Evolutionary conservation across 2,113 vertebrate genomes (phyloP).

Genomic region (Laterallus jamaicensis): DNA sequence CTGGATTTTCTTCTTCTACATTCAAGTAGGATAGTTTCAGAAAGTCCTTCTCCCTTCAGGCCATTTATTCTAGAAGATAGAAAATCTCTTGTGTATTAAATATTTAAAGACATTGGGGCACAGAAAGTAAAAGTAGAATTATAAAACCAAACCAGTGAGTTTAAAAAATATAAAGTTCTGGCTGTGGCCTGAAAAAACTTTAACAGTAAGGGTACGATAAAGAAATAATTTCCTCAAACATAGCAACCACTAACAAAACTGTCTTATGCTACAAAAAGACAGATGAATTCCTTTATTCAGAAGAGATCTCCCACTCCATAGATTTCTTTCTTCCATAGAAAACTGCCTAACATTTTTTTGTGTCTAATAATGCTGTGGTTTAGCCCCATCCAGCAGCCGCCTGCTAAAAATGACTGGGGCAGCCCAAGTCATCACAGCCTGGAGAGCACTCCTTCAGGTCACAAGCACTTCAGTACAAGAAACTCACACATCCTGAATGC

Average conservation of each 20-base stretch:
- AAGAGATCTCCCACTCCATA: neutral
- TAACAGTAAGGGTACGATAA: neutral
- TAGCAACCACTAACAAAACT: neutral
- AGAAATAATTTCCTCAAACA: neutral
- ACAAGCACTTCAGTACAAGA: neutral
- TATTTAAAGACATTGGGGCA: neutral
- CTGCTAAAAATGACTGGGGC: neutral
- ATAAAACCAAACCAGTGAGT: neutral
- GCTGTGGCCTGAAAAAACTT: neutral
- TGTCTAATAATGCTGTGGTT: neutral
- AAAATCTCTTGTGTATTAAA: neutral
- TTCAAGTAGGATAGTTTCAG: neutral
- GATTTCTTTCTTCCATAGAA: neutral
- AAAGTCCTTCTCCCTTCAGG: conserved; percentile 24
- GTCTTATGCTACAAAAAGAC: neutral
- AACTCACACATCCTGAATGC: neutral
- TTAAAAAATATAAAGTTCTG: neutral
- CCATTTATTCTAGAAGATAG: neutral
- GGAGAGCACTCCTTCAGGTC: neutral
- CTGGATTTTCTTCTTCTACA: neutral
- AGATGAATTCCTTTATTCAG: neutral
- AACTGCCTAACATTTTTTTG: neutral
- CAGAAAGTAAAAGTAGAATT: neutral
- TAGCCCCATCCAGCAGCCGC: no score
- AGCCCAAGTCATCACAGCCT: neutral